These are phyloP conservation scores for Conops quadrifasciatus DNA, from an alignment of 2,888 invertebrate genomes.

Conservation along the genomic window DNA sequence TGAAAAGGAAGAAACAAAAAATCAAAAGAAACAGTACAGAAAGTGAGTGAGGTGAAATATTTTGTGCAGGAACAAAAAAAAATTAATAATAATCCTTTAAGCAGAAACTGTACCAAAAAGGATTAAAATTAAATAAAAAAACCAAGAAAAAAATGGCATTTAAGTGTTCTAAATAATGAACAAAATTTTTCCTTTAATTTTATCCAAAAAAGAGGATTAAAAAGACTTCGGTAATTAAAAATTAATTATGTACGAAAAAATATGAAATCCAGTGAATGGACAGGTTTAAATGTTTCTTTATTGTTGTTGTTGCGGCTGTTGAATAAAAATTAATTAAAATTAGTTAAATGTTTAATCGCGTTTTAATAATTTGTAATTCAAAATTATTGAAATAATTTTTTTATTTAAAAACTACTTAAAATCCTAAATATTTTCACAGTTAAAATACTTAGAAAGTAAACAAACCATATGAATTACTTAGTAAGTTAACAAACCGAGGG, in stretches of 20 bases:
- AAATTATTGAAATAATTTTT: too few species aligned
- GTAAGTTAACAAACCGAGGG: too few species aligned
- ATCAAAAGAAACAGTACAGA: neutral
- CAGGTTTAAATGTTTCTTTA: too few species aligned
- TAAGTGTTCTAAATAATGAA: too few species aligned
- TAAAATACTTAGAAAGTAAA: too few species aligned
- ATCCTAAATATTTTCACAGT: too few species aligned
- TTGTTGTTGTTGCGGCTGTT: too few species aligned
- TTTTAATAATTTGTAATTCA: too few species aligned
- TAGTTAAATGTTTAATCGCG: too few species aligned
- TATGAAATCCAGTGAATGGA: neutral
- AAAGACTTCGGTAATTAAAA: neutral
- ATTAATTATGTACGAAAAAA: neutral
- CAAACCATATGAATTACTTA: too few species aligned
- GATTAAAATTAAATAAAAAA: slow-evolving; percentile 4
- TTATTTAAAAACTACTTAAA: too few species aligned
- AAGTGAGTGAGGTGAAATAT: neutral
- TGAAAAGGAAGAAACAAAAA: neutral
- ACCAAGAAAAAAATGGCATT: neutral
- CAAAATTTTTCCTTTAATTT: neutral
- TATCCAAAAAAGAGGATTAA: neutral
- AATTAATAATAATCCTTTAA: neutral
- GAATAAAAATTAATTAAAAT: too few species aligned
- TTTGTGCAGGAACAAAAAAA: slow-evolving; percentile 1
- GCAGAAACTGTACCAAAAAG: neutral